Base-by-base conservation (phyloP, 2,888 invertebrate genomes). In the Balanococcus diminutus region DNA sequence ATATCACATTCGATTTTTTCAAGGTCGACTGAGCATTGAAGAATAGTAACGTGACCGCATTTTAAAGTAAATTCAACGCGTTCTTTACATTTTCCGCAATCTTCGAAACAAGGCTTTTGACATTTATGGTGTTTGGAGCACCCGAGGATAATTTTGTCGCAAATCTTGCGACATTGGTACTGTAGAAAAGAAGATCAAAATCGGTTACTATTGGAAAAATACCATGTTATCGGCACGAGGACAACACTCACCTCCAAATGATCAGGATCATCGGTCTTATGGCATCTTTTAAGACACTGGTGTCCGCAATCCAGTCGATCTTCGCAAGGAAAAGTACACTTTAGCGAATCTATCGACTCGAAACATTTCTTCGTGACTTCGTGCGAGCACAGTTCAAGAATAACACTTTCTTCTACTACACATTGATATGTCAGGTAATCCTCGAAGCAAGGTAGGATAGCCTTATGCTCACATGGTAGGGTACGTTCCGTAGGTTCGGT, bases 261-360 rank as follows among this genome's bases (percentile, higher is more conserved):
- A 86, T 93, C 91, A 0, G 92, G 93, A 89, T 93, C 93, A 39
- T 91, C 88, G 0, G 88, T 89, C 32, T 92, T 90, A 88, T 94
- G 94, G 88, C 94, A 94, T 0, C 87, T 89, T 82, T 88, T 89
- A 1, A 82, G 87, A 89, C 95, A 95, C 0, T 90, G 89, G 89
- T 95, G 95, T 0, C 94, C 94, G 89, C 93, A 95, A n/a, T 90
- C 89, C 31, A 94, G 90, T 31, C 92, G 90, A 32, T 89, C 89
- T 72, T 91, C 90, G 88, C 94, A 94, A 0, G 89, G 90, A 84
- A 90, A 88, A 1, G 89, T 88, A 88, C 93, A 93, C 11, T 67
- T 83, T 36, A 91, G 90, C 0, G 87, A 86, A 0, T 89, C 88
- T 2, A 88, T 75, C 86, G 89, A 32, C 19, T 84, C 31, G 39